A percentile compares a stretch with the other conserved stretches of the same genome.
Conservation (phyloP, 2,113 vertebrate genomes). For the Vimba vimba region DNA sequence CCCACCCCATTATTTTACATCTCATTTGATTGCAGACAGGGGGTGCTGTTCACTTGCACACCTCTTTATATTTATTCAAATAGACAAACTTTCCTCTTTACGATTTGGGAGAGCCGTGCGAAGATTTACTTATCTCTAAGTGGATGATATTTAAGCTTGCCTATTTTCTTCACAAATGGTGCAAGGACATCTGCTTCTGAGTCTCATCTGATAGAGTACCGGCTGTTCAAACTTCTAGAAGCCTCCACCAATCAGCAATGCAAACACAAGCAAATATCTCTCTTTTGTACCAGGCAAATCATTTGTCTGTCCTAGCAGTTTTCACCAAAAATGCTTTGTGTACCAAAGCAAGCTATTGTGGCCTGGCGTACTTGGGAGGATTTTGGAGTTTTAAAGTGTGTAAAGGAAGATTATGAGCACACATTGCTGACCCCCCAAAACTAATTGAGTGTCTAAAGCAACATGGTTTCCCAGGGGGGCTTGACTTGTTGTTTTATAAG, state of each 20-base stretch:
- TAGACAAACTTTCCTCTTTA: slow-evolving; percentile 29
- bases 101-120: slow-evolving; percentile 8
- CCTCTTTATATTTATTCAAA: neutral
- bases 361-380: slow-evolving; percentile 1
- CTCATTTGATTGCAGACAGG: slow-evolving; percentile 23
- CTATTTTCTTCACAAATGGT: slow-evolving; percentile 24
- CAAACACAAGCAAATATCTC: slow-evolving; percentile 53
- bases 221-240: slow-evolving; percentile 55
- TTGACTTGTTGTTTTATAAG: slow-evolving; percentile 53
- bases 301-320: slow-evolving; percentile 36
- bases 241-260: slow-evolving; percentile 53
- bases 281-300: slow-evolving; percentile 44
- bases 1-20: neutral
- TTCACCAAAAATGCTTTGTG: slow-evolving; percentile 38
- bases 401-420: slow-evolving; percentile 45
- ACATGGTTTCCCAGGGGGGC: slow-evolving; percentile 47
- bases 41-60: slow-evolving; percentile 41
- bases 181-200: slow-evolving; percentile 36
- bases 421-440: slow-evolving; percentile 45
- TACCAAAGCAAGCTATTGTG: slow-evolving; percentile 23
- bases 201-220: slow-evolving; percentile 28
- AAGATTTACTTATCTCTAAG: slow-evolving; percentile 44
- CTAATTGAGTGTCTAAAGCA: slow-evolving; percentile 60
- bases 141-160: slow-evolving; percentile 44
- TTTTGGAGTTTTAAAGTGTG: slow-evolving; percentile 41